Conservation (phyloP, 2,888 invertebrate genomes). For the Caenorhabditis becei region DNA sequence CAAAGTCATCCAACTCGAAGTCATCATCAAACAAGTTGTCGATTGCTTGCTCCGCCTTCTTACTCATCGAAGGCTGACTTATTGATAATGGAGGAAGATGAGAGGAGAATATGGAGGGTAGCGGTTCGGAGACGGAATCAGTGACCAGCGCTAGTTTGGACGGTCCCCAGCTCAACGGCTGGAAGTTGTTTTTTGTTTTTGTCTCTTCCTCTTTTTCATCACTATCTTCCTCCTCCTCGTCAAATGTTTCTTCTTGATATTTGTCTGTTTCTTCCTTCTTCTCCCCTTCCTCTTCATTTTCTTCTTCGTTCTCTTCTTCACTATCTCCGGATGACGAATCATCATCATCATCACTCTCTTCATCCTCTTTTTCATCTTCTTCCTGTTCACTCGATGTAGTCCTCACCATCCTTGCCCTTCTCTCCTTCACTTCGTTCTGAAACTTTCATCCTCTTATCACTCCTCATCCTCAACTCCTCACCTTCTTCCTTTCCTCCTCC, state of each 20-base stretch:
- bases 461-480: neutral
- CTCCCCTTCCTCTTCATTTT: no score
- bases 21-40: conserved; percentile 30
- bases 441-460: neutral
- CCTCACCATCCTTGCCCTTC: neutral
- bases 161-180: neutral
- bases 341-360: no score
- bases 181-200: no score
- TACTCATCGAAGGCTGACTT: neutral
- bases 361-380: neutral
- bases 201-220: neutral
- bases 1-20: conserved; percentile 19
- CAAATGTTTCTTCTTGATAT: no score
- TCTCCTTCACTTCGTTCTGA: neutral
- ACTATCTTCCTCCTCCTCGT: neutral
- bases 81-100: conserved; percentile 11
- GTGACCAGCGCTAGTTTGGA: conserved; percentile 11
- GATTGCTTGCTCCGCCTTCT: conserved; percentile 5
- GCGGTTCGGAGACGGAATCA: neutral
- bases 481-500: conserved; percentile 1
- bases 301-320: no score
- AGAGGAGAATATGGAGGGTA: neutral
- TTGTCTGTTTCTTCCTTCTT: no score
- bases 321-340: no score
- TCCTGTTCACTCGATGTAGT: no score